Base-by-base conservation (phyloP, 2,888 invertebrate genomes). In the Pollenia angustigena region DNA sequence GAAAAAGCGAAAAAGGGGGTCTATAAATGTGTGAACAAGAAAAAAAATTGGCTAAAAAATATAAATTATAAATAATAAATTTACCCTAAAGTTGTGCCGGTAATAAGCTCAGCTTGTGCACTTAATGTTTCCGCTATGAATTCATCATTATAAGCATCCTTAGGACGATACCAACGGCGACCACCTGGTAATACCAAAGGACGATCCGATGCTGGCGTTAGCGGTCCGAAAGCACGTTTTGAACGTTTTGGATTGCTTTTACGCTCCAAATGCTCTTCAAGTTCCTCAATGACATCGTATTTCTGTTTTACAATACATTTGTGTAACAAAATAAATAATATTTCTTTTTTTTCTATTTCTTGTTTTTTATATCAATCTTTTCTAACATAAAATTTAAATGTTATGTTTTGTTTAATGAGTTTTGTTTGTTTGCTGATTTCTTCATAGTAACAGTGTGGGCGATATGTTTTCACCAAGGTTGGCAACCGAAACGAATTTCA, bases 101-200 rank as follows among this genome's bases (percentile, higher is more conserved):
- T 95, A 85, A 98, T 96, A 58, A 98, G 95, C 94, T 98, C 97
- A 1, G 97, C 96, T 92, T 98, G 98, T 8, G 96, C 96, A 83
- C 96, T 96, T 88, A 98, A 94, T 1, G 97, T 96, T 91, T 98
- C 97, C 18, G 97, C 96, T 82, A 99, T 97, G 94, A 97, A 96
- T 90, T 97, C 96, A 89, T 98, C 98, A 88, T 97, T 96, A 94
- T 97, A 98, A 60, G 97, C 96, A 90, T 97, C 97, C 91, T 97
- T 96, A 4, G 98, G 97, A 69, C 96, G 95, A 90, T 95, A 95
- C 97, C 97, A 97, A 90, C 95, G 95, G 56, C 97, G 94, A 8
- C 97, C 97, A 40, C 97, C 97, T 12, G 97, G 97, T 74, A 97
- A 94, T 74, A 97, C 95, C 60, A 97, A 93, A 9, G 97, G 96